Conservation (phyloP, 2,888 invertebrate genomes). For the Drosophila rubida region DNA sequence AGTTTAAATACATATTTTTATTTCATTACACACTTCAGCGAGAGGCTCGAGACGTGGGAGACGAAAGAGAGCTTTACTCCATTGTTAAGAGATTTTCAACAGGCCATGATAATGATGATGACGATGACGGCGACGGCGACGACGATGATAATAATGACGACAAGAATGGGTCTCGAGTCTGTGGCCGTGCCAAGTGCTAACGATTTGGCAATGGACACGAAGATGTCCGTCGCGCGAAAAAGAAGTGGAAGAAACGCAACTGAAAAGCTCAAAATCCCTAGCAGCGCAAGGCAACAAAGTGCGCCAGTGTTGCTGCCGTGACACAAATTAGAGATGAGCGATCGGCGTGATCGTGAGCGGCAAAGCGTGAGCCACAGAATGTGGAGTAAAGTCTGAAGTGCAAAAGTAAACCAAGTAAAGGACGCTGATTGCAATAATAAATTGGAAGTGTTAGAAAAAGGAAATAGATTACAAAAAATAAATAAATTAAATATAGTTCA, state of each 20-base stretch:
- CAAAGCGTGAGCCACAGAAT: neutral
- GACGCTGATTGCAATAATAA: no score
- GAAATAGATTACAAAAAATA: no score
- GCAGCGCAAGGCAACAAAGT: slow-evolving; percentile 33
- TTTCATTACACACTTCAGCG: slow-evolving; percentile 75
- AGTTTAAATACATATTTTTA: slow-evolving; percentile 80
- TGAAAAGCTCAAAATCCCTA: slow-evolving; percentile 37
- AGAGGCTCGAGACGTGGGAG: slow-evolving; percentile 47
- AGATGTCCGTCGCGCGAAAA: slow-evolving; percentile 40
- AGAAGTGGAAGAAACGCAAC: slow-evolving; percentile 13
- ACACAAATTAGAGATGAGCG: slow-evolving; percentile 54
- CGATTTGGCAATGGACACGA: slow-evolving; percentile 75
- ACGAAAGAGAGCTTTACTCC: slow-evolving; percentile 31
- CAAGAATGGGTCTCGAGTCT: slow-evolving; percentile 41
- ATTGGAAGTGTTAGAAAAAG: no score
- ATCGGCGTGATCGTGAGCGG: slow-evolving; percentile 38
- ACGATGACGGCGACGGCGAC: slow-evolving; percentile 22
- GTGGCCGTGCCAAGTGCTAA: slow-evolving; percentile 73
- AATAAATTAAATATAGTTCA: neutral
- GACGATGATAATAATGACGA: slow-evolving; percentile 24
- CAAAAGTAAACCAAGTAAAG: neutral
- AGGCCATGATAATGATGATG: slow-evolving; percentile 33
- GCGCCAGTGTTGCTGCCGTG: slow-evolving; percentile 56
- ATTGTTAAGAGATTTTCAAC: slow-evolving; percentile 65
- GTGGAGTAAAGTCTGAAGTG: neutral